phyloP scores from a whole-genome alignment of 2,113 vertebrate genomes.

The sheep (Ovis aries) region ARS-UI_Ramb_v3.0 NC_056054.1:263762501-263763000 shows the following conservation, averaged over 20 bases:
- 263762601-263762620: neutral
- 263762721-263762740: neutral
- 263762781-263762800: rapidly evolving
- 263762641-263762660: neutral
- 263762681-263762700: neutral
- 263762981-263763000: neutral
- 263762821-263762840: rapidly evolving
- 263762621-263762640: neutral
- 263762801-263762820: rapidly evolving
- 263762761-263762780: neutral
- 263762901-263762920: rapidly evolving
- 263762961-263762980: neutral
- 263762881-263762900: neutral
- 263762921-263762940: neutral
- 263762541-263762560: neutral
- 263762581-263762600: neutral
- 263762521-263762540: neutral
- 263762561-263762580: neutral
- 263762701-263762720: neutral
- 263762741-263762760: neutral
- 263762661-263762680: neutral
- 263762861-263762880: neutral
- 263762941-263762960: rapidly evolving
- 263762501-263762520: neutral
- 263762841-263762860: neutral